phyloP scores from a whole-genome alignment of 2,797 vertebrate species.

The Sebastes minor region DNA sequence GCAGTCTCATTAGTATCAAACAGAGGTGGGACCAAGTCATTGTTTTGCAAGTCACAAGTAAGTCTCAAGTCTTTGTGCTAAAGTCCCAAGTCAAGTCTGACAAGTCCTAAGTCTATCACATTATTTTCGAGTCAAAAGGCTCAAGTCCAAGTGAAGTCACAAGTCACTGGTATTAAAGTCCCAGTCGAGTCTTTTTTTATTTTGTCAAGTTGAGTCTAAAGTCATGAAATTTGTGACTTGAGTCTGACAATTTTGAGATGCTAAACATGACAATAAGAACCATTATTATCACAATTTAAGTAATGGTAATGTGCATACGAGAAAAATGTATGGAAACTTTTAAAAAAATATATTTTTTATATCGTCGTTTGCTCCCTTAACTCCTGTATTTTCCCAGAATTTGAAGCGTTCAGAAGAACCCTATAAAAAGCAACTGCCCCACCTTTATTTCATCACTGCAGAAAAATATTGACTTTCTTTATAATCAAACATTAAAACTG shows the following conservation, averaged over 20 bases:
- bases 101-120: too few relatives aligned
- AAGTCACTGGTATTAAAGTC: too few relatives aligned
- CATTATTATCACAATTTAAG: not conserved
- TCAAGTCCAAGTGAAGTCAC: too few relatives aligned
- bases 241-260: not conserved
- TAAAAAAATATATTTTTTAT: too few relatives aligned
- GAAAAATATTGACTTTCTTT: constrained; percentile 1
- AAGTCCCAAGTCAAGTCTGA: too few relatives aligned
- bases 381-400: not conserved
- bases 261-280: not conserved
- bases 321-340: not conserved
- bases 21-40: too few relatives aligned
- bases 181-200: too few relatives aligned
- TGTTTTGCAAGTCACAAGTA: too few relatives aligned
- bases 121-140: too few relatives aligned
- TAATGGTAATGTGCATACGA: not conserved
- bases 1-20: not conserved
- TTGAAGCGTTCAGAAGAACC: not conserved
- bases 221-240: too few relatives aligned
- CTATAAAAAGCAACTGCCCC: not conserved
- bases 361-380: not conserved
- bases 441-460: not conserved
- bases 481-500: constrained; percentile 23
- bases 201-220: too few relatives aligned
- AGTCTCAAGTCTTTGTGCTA: too few relatives aligned